Percentiles rank a stretch among this genome's conserved stretches.
Evolutionary conservation across 2,888 invertebrate species (phyloP).

Genomic region (Hemicrepidius hirtus): DNA sequence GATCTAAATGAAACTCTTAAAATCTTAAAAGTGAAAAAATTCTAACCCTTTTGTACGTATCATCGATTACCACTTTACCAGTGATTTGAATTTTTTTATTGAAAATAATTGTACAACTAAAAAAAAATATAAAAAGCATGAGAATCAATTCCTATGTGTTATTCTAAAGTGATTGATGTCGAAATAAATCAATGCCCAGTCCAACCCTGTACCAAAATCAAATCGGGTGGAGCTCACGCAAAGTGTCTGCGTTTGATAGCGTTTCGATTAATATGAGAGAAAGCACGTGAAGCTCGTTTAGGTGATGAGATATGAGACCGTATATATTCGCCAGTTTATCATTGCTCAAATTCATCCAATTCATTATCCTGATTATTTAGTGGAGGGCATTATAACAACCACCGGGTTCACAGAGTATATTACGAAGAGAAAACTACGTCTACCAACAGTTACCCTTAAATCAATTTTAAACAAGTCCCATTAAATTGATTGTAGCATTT

Average conservation of each 20-base stretch:
- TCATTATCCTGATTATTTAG: conserved; percentile 64
- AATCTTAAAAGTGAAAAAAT: no score
- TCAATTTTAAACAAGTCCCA: no score
- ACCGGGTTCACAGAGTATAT: conserved; percentile 8
- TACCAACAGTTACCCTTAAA: no score
- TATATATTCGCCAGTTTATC: conserved; percentile 62
- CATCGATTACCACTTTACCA: no score
- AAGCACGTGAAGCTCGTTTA: conserved; percentile 67
- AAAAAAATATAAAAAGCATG: no score
- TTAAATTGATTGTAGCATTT: no score
- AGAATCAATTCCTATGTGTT: no score
- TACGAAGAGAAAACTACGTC: conserved; percentile 3
- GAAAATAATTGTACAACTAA: no score
- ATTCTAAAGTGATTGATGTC: no score
- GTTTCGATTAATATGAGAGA: conserved; percentile 70
- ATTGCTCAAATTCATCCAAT: conserved; percentile 64
- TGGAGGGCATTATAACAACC: conserved; percentile 9
- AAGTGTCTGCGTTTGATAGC: conserved; percentile 64
- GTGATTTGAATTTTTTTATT: no score
- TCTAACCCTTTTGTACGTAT: no score
- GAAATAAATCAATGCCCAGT: not conserved
- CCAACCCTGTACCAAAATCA: conserved; percentile 38
- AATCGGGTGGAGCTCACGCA: conserved; percentile 57
- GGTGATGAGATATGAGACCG: conserved; percentile 65
- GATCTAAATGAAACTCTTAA: no score